Conservation (phyloP, 2,888 invertebrate genomes). For the Stratiomys singularior region DNA sequence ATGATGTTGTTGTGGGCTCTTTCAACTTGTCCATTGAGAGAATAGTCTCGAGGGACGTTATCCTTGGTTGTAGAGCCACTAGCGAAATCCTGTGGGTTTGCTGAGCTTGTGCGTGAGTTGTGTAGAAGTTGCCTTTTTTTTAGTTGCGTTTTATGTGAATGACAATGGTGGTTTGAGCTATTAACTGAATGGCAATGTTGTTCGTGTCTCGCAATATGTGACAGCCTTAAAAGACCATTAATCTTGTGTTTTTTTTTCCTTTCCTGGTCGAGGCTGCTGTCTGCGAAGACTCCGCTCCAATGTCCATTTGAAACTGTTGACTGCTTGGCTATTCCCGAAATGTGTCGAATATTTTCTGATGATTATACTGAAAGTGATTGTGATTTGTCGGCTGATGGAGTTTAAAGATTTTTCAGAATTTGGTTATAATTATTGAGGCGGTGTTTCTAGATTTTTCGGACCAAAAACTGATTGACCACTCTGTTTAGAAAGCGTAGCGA, state of each 20-base stretch:
- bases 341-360: conserved; percentile 1
- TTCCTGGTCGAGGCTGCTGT: not conserved
- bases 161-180: conserved; percentile 22
- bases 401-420: not conserved
- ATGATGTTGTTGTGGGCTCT: conserved; percentile 53
- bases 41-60: conserved; percentile 35
- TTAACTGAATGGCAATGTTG: conserved; percentile 45
- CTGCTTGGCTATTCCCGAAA: not conserved
- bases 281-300: not conserved
- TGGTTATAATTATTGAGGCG: no score
- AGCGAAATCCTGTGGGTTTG: not conserved
- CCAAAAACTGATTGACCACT: no score
- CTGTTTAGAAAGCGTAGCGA: no score
- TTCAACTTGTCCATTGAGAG: conserved; percentile 42
- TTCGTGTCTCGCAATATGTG: conserved; percentile 33
- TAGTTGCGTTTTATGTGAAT: conserved; percentile 34
- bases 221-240: conserved; percentile 40
- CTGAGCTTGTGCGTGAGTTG: not conserved
- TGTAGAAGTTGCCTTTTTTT: conserved; percentile 26
- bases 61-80: not conserved
- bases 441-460: no score
- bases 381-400: not conserved
- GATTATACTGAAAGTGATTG: conserved; percentile 7
- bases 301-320: not conserved
- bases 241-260: conserved; percentile 33